These are phyloP conservation scores for Halictus rubicundus DNA, from an alignment of 1,140 invertebrate species.

Conservation along the genomic window DNA sequence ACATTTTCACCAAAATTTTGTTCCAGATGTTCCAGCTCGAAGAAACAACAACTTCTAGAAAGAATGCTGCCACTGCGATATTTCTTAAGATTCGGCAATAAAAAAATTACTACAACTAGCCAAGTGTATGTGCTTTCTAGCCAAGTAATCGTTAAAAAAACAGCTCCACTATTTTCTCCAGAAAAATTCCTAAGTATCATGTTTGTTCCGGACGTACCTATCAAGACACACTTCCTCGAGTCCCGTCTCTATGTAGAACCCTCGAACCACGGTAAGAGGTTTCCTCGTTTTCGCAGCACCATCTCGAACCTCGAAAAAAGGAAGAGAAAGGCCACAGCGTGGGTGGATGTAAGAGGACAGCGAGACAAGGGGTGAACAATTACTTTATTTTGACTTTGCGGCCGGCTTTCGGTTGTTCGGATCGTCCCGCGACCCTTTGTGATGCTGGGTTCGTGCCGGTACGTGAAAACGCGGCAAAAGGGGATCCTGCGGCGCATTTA, in stretches of 20 bases:
- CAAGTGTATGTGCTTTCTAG: too few relatives aligned
- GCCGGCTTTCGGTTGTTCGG: slow-evolving; percentile 35
- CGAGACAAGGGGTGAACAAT: slow-evolving; percentile 55
- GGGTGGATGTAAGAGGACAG: slow-evolving; percentile 9
- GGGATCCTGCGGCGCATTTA: slow-evolving; percentile 43
- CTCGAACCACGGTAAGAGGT: background rate
- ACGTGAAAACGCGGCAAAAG: slow-evolving; percentile 48
- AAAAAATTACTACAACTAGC: too few relatives aligned
- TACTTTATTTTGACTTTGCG: slow-evolving; percentile 74
- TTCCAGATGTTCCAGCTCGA: too few relatives aligned
- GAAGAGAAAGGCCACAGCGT: background rate
- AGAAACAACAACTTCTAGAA: too few relatives aligned
- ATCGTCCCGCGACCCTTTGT: slow-evolving; percentile 39
- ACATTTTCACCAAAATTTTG: too few relatives aligned
- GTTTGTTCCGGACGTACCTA: too few relatives aligned
- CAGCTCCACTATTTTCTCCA: too few relatives aligned
- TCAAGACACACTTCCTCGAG: background rate
- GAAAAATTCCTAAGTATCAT: too few relatives aligned
- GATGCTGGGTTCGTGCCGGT: background rate
- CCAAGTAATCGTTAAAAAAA: too few relatives aligned
- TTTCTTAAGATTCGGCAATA: too few relatives aligned
- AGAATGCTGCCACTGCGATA: too few relatives aligned
- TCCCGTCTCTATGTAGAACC: background rate
- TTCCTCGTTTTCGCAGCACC: background rate
- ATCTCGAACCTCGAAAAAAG: background rate